Percentiles rank a stretch among this genome's conserved stretches.
These are phyloP conservation scores for Ahaetulla prasina DNA, from an alignment of 2,113 vertebrate species.

Conservation along the genomic window DNA sequence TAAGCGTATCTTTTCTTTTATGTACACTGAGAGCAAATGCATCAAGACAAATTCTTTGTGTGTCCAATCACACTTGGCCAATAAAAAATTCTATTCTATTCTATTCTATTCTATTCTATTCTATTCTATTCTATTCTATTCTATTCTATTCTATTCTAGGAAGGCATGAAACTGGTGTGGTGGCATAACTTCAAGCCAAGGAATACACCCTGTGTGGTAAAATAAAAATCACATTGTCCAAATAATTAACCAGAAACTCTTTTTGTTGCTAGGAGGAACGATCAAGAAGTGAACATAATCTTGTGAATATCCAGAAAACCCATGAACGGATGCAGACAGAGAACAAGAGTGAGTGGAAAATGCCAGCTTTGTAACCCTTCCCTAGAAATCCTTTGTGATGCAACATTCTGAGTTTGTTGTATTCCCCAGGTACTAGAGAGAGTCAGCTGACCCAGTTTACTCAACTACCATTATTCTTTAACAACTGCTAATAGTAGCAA, in stretches of 20 bases:
- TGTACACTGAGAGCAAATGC: too few relatives aligned
- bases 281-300: conserved; percentile 87
- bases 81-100: too few relatives aligned
- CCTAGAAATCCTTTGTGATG: background rate
- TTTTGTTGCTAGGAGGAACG: conserved; percentile 78
- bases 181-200: background rate
- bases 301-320: conserved; percentile 90
- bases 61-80: too few relatives aligned
- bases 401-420: background rate
- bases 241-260: background rate
- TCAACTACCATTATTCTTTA: background rate
- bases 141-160: too few relatives aligned
- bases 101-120: too few relatives aligned
- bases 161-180: background rate
- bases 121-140: too few relatives aligned
- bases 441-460: background rate
- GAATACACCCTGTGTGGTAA: background rate
- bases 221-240: background rate
- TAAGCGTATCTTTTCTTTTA: too few relatives aligned
- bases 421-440: background rate
- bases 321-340: conserved; percentile 93
- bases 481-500: background rate
- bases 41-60: too few relatives aligned
- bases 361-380: background rate
- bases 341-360: conserved; percentile 73